A percentile compares a stretch with the other conserved stretches of the same genome.
Evolutionary conservation across 2,888 invertebrate genomes (phyloP).

Genomic region (Sinhomidia bicolor): DNA sequence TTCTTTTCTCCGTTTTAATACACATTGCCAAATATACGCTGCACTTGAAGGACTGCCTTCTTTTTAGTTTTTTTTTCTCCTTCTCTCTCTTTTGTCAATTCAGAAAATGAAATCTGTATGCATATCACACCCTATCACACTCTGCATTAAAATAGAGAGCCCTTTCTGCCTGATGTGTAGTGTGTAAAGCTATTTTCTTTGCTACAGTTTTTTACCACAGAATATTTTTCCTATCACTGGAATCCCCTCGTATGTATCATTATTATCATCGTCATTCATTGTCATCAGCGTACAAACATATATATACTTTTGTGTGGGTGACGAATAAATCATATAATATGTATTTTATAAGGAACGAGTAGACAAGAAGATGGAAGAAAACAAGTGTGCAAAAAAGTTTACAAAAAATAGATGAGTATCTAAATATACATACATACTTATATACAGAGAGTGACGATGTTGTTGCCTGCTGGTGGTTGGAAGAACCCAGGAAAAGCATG

Average conservation of each 20-base stretch:
- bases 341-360: no score
- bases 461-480: not conserved
- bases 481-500: not conserved
- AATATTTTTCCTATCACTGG: no score
- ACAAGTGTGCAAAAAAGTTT: not conserved
- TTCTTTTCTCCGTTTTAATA: no score
- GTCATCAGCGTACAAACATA: no score
- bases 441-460: no score
- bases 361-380: not conserved
- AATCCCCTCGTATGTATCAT: no score
- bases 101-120: conserved; percentile 66
- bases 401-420: no score
- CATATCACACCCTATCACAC: conserved; percentile 51
- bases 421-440: no score
- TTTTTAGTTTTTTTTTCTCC: not conserved
- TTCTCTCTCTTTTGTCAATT: not conserved
- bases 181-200: conserved; percentile 33
- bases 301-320: conserved; percentile 42
- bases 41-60: not conserved
- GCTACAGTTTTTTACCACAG: conserved; percentile 16
- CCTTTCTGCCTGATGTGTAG: no score
- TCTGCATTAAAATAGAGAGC: conserved; percentile 56
- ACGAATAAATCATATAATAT: not conserved
- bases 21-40: not conserved
- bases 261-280: no score